Evolutionary conservation across 1,140 invertebrate genomes (phyloP).

Genomic region (Neodiprion virginianus): DNA sequence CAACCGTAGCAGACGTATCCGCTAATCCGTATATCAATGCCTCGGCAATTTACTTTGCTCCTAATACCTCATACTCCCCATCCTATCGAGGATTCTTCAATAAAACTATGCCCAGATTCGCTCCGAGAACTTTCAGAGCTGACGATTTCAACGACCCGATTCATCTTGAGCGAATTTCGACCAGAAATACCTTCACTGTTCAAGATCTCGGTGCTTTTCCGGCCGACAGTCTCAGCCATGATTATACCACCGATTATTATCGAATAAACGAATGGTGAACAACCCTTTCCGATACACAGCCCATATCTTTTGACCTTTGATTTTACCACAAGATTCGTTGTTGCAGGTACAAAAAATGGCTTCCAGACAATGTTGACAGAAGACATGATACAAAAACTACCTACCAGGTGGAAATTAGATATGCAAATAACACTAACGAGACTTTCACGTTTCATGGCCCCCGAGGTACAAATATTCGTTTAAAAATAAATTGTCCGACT

Average conservation of each 20-base stretch:
- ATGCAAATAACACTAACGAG: conserved; percentile 95
- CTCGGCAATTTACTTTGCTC: conserved; percentile 92
- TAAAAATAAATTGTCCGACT: conserved; percentile 10
- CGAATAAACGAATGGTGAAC: conserved; percentile 91
- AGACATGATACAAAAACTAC: conserved; percentile 95
- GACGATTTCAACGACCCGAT: conserved; percentile 96
- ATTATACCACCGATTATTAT: conserved; percentile 92
- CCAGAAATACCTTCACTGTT: conserved; percentile 85
- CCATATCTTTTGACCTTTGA: not conserved
- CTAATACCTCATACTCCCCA: conserved; percentile 92
- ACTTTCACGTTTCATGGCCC: conserved; percentile 94
- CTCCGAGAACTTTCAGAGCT: conserved; percentile 87
- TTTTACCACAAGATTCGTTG: not conserved
- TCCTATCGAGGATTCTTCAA: conserved; percentile 97
- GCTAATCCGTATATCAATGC: conserved; percentile 93
- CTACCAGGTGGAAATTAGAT: conserved; percentile 88
- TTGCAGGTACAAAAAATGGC: conserved; percentile 77
- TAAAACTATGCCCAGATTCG: conserved; percentile 94
- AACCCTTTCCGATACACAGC: conserved; percentile 2
- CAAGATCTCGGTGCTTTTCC: conserved; percentile 85
- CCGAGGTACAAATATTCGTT: conserved; percentile 62
- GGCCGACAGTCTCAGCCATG: conserved; percentile 73
- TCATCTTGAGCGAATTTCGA: conserved; percentile 90
- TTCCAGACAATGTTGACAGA: conserved; percentile 83
- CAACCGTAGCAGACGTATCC: conserved; percentile 93